phyloP scores from a whole-genome alignment of 2,888 invertebrate species.

The Cheilosia impressa region DNA sequence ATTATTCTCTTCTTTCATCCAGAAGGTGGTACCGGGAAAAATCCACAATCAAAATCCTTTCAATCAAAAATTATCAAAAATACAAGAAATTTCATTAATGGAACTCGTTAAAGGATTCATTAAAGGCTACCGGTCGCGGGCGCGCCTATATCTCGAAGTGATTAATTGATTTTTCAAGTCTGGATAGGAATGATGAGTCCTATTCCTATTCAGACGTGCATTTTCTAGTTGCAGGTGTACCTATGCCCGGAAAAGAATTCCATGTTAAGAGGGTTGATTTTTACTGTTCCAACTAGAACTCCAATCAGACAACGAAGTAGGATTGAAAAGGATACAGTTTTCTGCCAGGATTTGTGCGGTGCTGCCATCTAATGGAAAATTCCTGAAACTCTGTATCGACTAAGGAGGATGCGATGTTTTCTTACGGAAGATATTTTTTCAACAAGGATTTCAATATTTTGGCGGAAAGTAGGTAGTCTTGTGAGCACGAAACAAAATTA shows the following conservation, averaged over 20 bases:
- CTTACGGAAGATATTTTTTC: not conserved
- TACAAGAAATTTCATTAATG: conserved; percentile 47
- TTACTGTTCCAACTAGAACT: conserved; percentile 37
- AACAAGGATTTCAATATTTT: not conserved
- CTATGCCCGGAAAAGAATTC: not conserved
- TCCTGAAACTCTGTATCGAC: not conserved
- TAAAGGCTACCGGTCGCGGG: conserved; percentile 54
- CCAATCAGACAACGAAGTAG: conserved; percentile 27
- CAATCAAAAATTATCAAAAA: conserved; percentile 6
- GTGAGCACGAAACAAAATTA: too few species aligned
- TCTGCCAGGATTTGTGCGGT: conserved; percentile 7
- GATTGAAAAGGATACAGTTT: conserved; percentile 37
- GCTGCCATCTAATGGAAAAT: conserved; percentile 44
- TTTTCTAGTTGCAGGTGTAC: not conserved
- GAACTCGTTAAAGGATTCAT: conserved; percentile 48
- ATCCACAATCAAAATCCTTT: conserved; percentile 68
- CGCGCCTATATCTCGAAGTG: conserved; percentile 8
- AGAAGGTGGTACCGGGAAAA: conserved; percentile 65
- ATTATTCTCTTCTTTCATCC: conserved; percentile 1
- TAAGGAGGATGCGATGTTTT: not conserved
- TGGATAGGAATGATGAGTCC: not conserved
- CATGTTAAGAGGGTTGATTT: not conserved
- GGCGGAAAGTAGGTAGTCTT: not conserved
- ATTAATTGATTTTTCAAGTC: conserved; percentile 58
- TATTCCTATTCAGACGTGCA: not conserved